These are phyloP conservation scores for Scotopteryx bipunctaria DNA, from an alignment of 2,888 invertebrate genomes.

Conservation along the genomic window DNA sequence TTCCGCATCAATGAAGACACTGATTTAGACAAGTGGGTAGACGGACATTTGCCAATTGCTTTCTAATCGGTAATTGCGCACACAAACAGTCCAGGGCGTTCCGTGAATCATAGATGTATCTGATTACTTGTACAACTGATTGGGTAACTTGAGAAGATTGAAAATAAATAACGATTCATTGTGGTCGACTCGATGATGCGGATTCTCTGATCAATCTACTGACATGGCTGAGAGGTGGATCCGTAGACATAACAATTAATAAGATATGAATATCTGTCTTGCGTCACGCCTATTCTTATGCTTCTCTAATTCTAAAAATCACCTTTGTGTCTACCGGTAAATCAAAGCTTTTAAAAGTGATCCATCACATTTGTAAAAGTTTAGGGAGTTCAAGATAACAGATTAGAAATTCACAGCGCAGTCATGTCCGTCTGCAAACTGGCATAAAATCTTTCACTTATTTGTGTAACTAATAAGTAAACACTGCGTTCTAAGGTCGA, in stretches of 20 bases:
- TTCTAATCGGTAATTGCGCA: constrained; percentile 71
- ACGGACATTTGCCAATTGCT: constrained; percentile 68
- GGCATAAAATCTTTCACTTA: constrained; percentile 25
- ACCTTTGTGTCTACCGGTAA: constrained; percentile 24
- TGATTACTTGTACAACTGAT: constrained; percentile 26
- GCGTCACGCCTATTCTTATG: constrained; percentile 20
- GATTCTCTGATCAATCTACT: constrained; percentile 22
- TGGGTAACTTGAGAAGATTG: constrained; percentile 27
- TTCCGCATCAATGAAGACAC: constrained; percentile 59
- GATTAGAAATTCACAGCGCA: constrained; percentile 32
- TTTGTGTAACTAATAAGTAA: constrained; percentile 28
- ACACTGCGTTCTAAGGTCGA: constrained; percentile 26
- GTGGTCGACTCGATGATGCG: constrained; percentile 23
- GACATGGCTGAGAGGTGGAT: constrained; percentile 2
- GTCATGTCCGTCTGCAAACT: too few relatives aligned
- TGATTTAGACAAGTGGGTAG: constrained; percentile 64
- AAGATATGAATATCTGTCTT: constrained; percentile 17
- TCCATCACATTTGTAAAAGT: constrained; percentile 4
- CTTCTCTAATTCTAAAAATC: constrained; percentile 9
- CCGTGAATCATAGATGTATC: constrained; percentile 49
- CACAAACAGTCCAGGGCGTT: constrained; percentile 42
- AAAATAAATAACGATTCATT: constrained; percentile 33
- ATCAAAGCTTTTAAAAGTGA: constrained; percentile 15
- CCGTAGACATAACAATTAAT: constrained; percentile 3
- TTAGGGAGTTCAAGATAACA: constrained; percentile 25